Conservation (phyloP, 2,888 invertebrate species). For the Drosophila rubida region DNA sequence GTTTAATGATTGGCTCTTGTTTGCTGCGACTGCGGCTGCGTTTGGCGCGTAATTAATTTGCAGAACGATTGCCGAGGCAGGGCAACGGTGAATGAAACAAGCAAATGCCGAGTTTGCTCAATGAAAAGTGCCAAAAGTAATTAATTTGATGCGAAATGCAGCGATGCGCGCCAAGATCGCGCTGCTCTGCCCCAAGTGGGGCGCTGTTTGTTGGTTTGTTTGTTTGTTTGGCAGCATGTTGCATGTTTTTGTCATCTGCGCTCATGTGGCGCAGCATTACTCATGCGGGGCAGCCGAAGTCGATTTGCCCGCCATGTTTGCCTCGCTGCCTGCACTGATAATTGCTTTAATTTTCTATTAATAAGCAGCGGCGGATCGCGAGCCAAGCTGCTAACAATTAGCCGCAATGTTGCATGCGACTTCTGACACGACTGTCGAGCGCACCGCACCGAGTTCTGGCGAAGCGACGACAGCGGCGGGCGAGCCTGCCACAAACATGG, state of each 20-base stretch:
- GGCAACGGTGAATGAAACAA: slow-evolving; percentile 17
- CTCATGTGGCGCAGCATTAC: slow-evolving; percentile 76
- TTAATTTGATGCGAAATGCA: slow-evolving; percentile 82
- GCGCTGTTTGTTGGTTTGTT: too few relatives aligned
- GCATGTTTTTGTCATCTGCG: slow-evolving; percentile 73
- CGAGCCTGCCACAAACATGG: slow-evolving; percentile 77
- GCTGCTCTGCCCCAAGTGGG: slow-evolving; percentile 3
- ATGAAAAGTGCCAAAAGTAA: slow-evolving; percentile 82
- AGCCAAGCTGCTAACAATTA: slow-evolving; percentile 79
- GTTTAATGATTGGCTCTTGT: slow-evolving; percentile 8
- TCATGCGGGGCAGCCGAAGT: slow-evolving; percentile 66
- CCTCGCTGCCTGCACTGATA: slow-evolving; percentile 69
- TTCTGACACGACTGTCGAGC: slow-evolving; percentile 68
- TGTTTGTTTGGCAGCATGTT: slow-evolving; percentile 49
- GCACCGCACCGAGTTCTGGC: slow-evolving; percentile 59
- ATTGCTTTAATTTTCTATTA: slow-evolving; percentile 82
- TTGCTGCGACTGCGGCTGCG: slow-evolving; percentile 23
- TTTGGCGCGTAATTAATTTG: slow-evolving; percentile 81
- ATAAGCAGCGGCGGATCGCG: slow-evolving; percentile 64
- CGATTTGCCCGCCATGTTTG: slow-evolving; percentile 74
- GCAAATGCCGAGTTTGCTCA: slow-evolving; percentile 80
- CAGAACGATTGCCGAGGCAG: slow-evolving; percentile 63
- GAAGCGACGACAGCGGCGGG: slow-evolving; percentile 75
- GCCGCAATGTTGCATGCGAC: slow-evolving; percentile 81
- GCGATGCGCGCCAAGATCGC: slow-evolving; percentile 61